Evolutionary conservation across 1,140 invertebrate species (phyloP), one percentile per base, ranked within the genome.

Genomic region (Danaus melanippus): DNA sequence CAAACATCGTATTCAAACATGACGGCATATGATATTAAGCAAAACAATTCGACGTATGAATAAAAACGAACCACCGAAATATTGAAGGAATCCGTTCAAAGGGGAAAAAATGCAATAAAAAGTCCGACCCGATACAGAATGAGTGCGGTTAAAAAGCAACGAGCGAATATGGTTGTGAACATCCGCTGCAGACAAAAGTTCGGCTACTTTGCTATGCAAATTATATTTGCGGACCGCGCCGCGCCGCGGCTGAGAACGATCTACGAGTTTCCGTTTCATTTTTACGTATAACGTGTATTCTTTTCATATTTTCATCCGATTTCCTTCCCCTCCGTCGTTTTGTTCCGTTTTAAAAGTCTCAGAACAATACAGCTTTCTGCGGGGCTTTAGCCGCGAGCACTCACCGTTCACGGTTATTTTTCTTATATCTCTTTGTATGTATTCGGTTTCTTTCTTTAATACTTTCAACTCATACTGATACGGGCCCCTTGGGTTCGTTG

Each of bases 301-400:
- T 86, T 84, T 86, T 84, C 81, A 86, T 86, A 84, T 86, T 86
- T 84, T 86, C 84, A 86, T 86, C 81, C 80, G 84, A 86, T 86
- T 86, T 86, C 84, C 84, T 81, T 82, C 76, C 84, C 84, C 84
- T 84, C 71, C 68, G 71, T 79, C 79, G 78, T 86, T 84, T 83
- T 79, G 81, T 84, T 86, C 69, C 77, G 77, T 84, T 86, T 84
- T 75, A 78, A 85, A 84, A 86, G 77, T 82, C 81, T 72, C 80
- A 72, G 79, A 86, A 86, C 83, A 86, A 86, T 86, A 71, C 68
- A 67, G 79, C 63, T 79, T 81, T 84, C 76, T 76, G 73, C 79
- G 74, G 76, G 77, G 71, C 71, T 72, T 73, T 71, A 72, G 79
- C 83, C 81, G 80, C 79, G 72, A 86, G 83, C 83, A 71, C 74